Evolutionary conservation across 1,140 invertebrate genomes (phyloP), one percentile per base, ranked within the genome.

Genomic region (Papilio glaucus): DNA sequence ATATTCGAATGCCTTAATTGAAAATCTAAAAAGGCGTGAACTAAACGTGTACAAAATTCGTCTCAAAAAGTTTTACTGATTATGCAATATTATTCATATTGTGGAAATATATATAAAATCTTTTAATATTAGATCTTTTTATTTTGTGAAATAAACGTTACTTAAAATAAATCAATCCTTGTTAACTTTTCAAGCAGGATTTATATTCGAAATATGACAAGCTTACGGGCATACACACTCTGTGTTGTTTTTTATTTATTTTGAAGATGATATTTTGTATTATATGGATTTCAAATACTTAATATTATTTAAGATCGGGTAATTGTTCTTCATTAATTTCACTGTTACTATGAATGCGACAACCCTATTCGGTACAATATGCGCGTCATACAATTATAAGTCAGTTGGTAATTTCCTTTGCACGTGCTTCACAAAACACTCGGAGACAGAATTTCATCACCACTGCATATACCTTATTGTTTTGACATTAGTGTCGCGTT

Each of bases 361-460:
- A 57, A 24, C 49, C 49, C 49, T 57, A 45, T 15, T 45, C 7
- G 1, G 18, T 53, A 61, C 41, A 53, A 71, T 70, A 67, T 42
- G 39, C 53, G 13, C 39, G 67, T 67, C 63, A 24, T 57, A 26
- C 10, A 57, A 18, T 45, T 57, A 26, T 57, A 57, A 57, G 21
- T 12, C 9, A 24, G 21, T 24, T 57, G 49, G 72, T 76, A 71
- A 69, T 65, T 65, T 72, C 69, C 29, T 72, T 70, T 29, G 72
- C 72, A 79, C 77, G 77, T 77, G 77, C 73, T 73, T 77, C 73
- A 75, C 77, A 77, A 71, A 69, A 57, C 21, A 57, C 49, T 53
- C n/a, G 18, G 21, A 13, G 18, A 53, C 18, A 53, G 15, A n/a
- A n/a, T 24, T 18, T 24, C 21, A 9, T 57, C 49, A 57, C 21